Evolutionary conservation across 2,797 vertebrate genomes (phyloP).

Genomic region (Lepidocolaptes lacrymiger): DNA sequence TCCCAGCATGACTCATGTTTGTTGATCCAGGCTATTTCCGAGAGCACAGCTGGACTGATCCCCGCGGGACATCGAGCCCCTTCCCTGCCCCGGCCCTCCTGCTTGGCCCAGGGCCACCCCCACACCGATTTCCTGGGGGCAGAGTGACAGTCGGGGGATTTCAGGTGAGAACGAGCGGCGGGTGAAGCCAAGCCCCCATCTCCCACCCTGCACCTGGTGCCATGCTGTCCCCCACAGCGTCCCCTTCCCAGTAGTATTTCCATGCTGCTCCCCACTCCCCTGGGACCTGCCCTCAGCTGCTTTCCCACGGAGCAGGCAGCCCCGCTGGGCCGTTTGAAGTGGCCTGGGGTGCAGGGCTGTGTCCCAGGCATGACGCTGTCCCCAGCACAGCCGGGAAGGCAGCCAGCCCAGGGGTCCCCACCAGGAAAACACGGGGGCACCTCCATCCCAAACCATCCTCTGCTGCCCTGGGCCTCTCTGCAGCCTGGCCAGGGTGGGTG

Average conservation of each 20-base stretch:
- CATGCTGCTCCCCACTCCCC: neutral
- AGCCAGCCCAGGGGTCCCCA: neutral
- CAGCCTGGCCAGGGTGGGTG: neutral
- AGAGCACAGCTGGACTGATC: constrained; percentile 20
- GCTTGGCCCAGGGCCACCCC: neutral
- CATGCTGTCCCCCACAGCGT: fast-evolving
- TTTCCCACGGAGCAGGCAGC: constrained; percentile 27
- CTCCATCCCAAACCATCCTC: fast-evolving
- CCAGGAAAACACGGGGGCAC: neutral
- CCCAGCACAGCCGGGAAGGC: neutral
- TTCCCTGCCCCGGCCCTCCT: constrained; percentile 11
- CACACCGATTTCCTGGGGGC: neutral
- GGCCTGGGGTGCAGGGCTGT: neutral
- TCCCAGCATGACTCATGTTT: constrained; percentile 59
- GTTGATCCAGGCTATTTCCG: constrained; percentile 57
- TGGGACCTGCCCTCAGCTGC: neutral
- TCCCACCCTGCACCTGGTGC: neutral
- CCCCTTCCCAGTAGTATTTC: neutral
- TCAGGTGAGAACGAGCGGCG: fast-evolving
- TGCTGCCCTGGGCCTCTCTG: neutral
- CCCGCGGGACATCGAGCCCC: neutral
- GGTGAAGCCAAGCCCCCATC: neutral
- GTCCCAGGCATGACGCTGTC: neutral
- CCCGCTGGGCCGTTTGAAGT: neutral
- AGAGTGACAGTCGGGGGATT: neutral